phyloP scores from a whole-genome alignment of 2,888 invertebrate genomes.

The Cephus rjabovi region DNA sequence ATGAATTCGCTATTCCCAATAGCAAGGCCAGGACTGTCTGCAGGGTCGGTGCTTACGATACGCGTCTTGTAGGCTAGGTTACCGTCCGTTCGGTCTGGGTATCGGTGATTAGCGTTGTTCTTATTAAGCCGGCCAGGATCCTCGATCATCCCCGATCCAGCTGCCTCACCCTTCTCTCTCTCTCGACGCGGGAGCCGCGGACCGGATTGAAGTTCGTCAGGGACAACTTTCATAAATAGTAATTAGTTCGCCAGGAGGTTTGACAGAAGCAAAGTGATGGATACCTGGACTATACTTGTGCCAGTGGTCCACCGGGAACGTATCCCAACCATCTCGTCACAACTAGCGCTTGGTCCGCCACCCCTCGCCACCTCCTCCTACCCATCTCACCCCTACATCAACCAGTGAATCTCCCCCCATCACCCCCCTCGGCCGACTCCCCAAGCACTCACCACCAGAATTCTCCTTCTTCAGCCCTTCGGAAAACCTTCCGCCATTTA shows the following conservation, averaged over 20 bases:
- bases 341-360: not conserved
- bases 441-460: not conserved
- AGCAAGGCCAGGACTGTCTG: not conserved
- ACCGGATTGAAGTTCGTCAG: slow-evolving; percentile 18
- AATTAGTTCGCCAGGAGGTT: slow-evolving; percentile 28
- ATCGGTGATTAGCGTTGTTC: not conserved
- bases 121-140: not conserved
- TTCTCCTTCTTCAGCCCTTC: not conserved
- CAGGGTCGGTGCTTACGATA: not conserved
- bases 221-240: slow-evolving; percentile 20
- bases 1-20: not conserved
- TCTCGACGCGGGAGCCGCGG: not conserved
- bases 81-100: not conserved
- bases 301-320: slow-evolving; percentile 5
- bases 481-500: not conserved
- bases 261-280: slow-evolving; percentile 22
- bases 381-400: not conserved
- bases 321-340: not conserved
- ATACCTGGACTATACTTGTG: slow-evolving; percentile 9
- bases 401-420: not conserved
- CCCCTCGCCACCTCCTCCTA: not conserved
- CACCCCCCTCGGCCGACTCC: not conserved
- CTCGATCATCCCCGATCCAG: not conserved
- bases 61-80: not conserved
- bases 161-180: slow-evolving; percentile 26